Base-by-base conservation (phyloP, 1,140 invertebrate genomes). In the Adoxophyes honmai region DNA sequence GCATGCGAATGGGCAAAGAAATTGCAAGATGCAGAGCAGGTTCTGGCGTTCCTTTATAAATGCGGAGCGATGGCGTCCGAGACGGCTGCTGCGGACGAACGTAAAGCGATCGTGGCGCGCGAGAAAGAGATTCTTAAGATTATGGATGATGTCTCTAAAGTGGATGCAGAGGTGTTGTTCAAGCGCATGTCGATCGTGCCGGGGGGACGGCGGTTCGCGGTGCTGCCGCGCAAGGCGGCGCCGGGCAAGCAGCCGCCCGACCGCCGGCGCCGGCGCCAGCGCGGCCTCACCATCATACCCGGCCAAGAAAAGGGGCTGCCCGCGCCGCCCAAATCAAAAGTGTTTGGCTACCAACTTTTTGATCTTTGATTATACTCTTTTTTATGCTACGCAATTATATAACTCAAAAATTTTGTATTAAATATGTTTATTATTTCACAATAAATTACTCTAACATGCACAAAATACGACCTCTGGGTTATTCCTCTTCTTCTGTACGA, bases 181-280 rank as follows among this genome's bases (percentile, higher is more conserved):
- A 88, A 88, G 57, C 68, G 82, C 1, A 86, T 88, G 73, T 86
- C 83, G 5, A 83, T 68, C 1, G 75, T 88, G 14, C 83, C 83
- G 0, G 18, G 60, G 15, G 85, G 83, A 0, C 72, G 85, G 10
- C 68, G 83, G 1, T 86, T 86, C 59, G 76, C 82, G 9, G 83
- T 88, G 11, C 59, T 88, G 28, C 86, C 83, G 1, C 21, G 74
- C 8, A 78, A 83, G 57, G 21, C 21, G 0, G 75, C 79, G 6
- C 44, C 62, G 3, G 70, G 65, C 10, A 63, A 59, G 21, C 28
- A 14, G 0, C 62, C 28, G 0, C 59, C 75, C 0, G 85, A 83
- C 54, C 78, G 85, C 11, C 68, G 68, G 5, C 62, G 55, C 0
- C 70, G 70, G 0, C 60, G 60, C 4, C 85, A 88, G 55, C 75